These are phyloP conservation scores for Macroramphosus scolopax DNA, from an alignment of 2,797 vertebrate species.

Conservation along the genomic window DNA sequence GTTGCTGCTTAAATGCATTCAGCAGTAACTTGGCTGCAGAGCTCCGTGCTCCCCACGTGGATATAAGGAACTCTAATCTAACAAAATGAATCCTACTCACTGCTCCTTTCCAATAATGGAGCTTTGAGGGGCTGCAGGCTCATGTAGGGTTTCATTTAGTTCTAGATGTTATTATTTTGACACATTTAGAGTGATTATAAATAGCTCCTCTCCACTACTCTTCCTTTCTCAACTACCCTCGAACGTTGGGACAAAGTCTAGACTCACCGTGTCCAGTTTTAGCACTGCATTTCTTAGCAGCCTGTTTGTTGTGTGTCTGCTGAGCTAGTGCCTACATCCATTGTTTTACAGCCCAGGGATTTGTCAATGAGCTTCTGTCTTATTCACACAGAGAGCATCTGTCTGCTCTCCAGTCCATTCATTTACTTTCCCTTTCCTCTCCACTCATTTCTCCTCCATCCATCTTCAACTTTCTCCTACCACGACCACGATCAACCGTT, in stretches of 20 bases:
- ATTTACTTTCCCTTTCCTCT: slow-evolving; percentile 56
- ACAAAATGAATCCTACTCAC: no score
- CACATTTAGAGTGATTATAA: not conserved
- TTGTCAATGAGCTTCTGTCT: slow-evolving; percentile 76
- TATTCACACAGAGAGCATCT: slow-evolving; percentile 69
- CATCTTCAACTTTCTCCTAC: slow-evolving; percentile 10
- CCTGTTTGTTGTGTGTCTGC: slow-evolving; percentile 46
- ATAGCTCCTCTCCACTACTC: not conserved
- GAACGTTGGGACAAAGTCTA: slow-evolving; percentile 6
- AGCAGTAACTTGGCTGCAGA: no score
- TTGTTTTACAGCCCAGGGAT: slow-evolving; percentile 64
- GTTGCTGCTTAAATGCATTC: no score
- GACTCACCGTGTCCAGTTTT: slow-evolving; percentile 27
- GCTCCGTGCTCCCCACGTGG: no score
- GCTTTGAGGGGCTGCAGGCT: not conserved
- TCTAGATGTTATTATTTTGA: not conserved
- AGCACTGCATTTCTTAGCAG: slow-evolving; percentile 49
- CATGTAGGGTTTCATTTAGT: not conserved
- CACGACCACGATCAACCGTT: slow-evolving; percentile 19
- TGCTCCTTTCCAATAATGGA: no score
- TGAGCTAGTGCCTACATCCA: slow-evolving; percentile 61
- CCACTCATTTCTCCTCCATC: slow-evolving; percentile 29
- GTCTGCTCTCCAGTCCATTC: slow-evolving; percentile 59
- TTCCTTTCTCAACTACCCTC: slow-evolving; percentile 14
- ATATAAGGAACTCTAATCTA: no score